Percentiles rank a stretch among this genome's conserved stretches.
These are phyloP conservation scores for Diachasma alloeum DNA, from an alignment of 1,140 invertebrate species.

Conservation along the genomic window DNA sequence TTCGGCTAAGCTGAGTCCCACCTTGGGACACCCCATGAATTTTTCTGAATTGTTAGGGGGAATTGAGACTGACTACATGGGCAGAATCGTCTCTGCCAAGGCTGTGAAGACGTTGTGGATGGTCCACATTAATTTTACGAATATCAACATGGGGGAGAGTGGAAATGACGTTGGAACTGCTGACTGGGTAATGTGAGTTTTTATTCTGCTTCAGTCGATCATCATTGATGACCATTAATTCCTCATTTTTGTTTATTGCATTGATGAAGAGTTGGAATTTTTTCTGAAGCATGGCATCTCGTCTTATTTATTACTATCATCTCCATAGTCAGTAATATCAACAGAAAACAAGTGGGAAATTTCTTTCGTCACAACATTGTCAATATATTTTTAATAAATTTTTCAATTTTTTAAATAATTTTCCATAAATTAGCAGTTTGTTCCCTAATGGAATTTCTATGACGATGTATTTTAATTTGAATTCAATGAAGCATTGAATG, in stretches of 20 bases:
- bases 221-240: background rate
- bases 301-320: background rate
- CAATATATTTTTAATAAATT: too few relatives aligned
- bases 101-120: conserved; percentile 72
- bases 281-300: too few relatives aligned
- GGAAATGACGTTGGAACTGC: conserved; percentile 77
- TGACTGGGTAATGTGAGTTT: conserved; percentile 70
- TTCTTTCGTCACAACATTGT: too few relatives aligned
- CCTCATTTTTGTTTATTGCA: too few relatives aligned
- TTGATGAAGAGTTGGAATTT: too few relatives aligned
- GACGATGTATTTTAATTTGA: too few relatives aligned
- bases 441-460: too few relatives aligned
- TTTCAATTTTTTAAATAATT: too few relatives aligned
- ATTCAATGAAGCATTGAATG: too few relatives aligned
- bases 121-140: conserved; percentile 73
- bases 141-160: conserved; percentile 70
- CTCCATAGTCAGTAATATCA: too few relatives aligned
- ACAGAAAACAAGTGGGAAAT: too few relatives aligned
- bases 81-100: conserved; percentile 71
- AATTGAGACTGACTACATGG: conserved; percentile 67
- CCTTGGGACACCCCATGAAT: conserved; percentile 72
- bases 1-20: conserved; percentile 68
- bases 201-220: background rate
- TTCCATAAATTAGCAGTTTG: too few relatives aligned
- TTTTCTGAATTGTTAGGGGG: conserved; percentile 73